Percentiles rank a stretch among this genome's conserved stretches.
Conservation (phyloP, 2,888 invertebrate species). For the Tortrix viridana region DNA sequence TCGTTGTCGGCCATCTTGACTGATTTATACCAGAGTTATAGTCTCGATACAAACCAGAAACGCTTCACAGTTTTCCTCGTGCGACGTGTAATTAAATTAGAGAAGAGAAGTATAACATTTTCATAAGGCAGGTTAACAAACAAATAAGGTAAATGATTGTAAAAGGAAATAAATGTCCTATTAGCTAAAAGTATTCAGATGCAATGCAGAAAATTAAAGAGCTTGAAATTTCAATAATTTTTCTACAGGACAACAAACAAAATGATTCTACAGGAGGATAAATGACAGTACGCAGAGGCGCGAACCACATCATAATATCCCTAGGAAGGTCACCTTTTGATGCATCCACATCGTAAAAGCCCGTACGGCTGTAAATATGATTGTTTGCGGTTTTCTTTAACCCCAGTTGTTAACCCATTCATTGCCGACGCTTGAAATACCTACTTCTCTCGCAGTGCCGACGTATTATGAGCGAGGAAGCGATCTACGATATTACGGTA, state of each 20-base stretch:
- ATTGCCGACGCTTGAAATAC: too few relatives aligned
- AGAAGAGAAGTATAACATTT: neutral
- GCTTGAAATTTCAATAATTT: conserved; percentile 45
- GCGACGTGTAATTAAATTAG: conserved; percentile 21
- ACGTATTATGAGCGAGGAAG: too few relatives aligned
- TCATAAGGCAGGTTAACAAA: conserved; percentile 20
- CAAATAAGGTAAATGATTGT: conserved; percentile 40
- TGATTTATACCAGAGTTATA: conserved; percentile 49
- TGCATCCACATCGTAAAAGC: conserved; percentile 52
- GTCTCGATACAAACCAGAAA: conserved; percentile 46
- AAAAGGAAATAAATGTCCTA: conserved; percentile 26
- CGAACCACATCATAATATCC: conserved; percentile 56
- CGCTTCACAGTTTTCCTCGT: conserved; percentile 26
- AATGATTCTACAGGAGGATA: conserved; percentile 45
- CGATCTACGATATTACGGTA: too few relatives aligned
- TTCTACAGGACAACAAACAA: conserved; percentile 60
- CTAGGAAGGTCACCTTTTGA: conserved; percentile 54
- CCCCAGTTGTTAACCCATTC: neutral
- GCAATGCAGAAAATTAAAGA: conserved; percentile 43
- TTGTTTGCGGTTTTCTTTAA: conserved; percentile 15
- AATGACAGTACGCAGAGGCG: conserved; percentile 48
- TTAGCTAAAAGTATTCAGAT: conserved; percentile 44
- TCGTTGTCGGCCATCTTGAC: conserved; percentile 44
- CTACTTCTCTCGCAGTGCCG: too few relatives aligned
- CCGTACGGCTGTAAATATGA: conserved; percentile 20